Percentiles rank a stretch among this genome's conserved stretches.
These are phyloP conservation scores for Drosophila silvestris DNA, from an alignment of 2,888 invertebrate species.

Conservation along the genomic window DNA sequence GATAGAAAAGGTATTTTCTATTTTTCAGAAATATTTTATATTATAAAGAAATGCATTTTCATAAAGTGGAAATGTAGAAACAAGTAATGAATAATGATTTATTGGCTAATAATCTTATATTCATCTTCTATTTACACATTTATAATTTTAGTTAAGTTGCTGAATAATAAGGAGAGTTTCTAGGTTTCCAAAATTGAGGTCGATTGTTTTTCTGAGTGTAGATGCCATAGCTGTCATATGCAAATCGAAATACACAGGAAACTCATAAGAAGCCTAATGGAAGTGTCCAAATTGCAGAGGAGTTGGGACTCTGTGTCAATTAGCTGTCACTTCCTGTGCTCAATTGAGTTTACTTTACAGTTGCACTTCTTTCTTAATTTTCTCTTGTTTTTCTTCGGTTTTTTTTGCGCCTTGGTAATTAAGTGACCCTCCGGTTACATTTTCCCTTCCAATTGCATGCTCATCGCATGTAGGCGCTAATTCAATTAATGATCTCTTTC, in stretches of 20 bases:
- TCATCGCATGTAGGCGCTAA: constrained; percentile 63
- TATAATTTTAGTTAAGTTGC: neutral
- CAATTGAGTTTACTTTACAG: constrained; percentile 30
- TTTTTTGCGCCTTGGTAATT: constrained; percentile 56
- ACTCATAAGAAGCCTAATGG: constrained; percentile 40
- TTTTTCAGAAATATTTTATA: neutral
- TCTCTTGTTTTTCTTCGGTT: neutral
- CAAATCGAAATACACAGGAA: constrained; percentile 43
- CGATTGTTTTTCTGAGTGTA: neutral
- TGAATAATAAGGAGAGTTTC: neutral
- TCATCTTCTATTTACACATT: too few species aligned
- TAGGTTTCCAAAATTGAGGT: fast-evolving
- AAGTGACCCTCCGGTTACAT: constrained; percentile 47
- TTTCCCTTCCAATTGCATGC: constrained; percentile 13
- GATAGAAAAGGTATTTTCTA: fast-evolving
- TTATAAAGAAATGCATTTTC: neutral
- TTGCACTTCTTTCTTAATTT: neutral
- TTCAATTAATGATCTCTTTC: constrained; percentile 67
- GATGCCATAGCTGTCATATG: constrained; percentile 40
- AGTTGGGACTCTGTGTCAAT: constrained; percentile 47
- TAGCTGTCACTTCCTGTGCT: constrained; percentile 74
- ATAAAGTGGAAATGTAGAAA: neutral
- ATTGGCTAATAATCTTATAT: neutral
- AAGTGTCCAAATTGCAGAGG: constrained; percentile 3
- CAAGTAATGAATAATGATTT: neutral